Base-by-base conservation (phyloP, 2,113 vertebrate species). In the Nipponia nippon region DNA sequence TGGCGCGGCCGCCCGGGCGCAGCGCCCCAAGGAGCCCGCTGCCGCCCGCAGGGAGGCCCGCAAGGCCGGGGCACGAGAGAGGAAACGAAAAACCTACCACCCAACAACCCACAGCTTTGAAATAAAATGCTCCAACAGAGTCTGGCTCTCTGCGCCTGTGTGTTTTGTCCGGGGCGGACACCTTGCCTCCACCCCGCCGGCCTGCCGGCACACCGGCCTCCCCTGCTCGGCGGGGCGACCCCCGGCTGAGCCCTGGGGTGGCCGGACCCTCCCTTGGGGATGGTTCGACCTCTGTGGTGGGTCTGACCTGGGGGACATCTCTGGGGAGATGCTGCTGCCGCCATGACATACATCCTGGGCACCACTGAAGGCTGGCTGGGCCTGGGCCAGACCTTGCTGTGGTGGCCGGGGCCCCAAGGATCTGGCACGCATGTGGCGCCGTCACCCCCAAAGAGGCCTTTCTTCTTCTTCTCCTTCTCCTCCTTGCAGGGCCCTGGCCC, bases 101-200 rank as follows among this genome's bases (percentile, higher is more conserved):
- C n/a, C 47, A 30, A 5, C 78, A 73, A 72, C 32, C 7, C 0
- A 0, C 87, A 90, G 12, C 58, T 65, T 58, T 63, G 63, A 93
- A 98, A 98, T 98, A 98, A 98, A 98, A 77, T 83, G 66, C 96
- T 98, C 90, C 97, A 96, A 98, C 97, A 98, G 78, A 75, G 63
- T 84, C 34, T 91, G 96, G 67, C 96, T 97, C 83, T 53, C 78
- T 59, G 97, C 91, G 91, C 96, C 90, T 94, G 92, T 93, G 98
- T 98, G 88, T 96, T 98, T 94, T 98, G 92, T 98, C 77, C 15
- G 34, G 26, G 44, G 29, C 0, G 3, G 78, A 40, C 9, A 36
- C 62, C 21, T 50, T 3, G 0, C 38, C 86, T 29, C 53, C 2
- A 1, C 8, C 83, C 38, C 1, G 1, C 62, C 0, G 10, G 53